Evolutionary conservation across 2,113 vertebrate species (phyloP).

Genomic region (Stegostoma tigrinum): DNA sequence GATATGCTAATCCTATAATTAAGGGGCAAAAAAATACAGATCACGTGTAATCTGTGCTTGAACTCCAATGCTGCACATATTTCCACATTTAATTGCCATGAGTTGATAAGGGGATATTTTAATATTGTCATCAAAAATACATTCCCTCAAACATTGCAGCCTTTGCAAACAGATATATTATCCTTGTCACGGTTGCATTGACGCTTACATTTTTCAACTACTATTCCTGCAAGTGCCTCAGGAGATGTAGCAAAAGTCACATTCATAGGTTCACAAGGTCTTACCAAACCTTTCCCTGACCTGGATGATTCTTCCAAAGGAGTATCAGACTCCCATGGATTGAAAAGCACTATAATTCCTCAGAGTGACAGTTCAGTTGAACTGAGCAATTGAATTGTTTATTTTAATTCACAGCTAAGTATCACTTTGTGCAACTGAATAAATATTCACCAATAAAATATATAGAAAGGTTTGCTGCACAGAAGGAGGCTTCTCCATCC

Average conservation of each 20-base stretch:
- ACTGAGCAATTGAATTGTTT: not conserved
- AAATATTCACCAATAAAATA: not conserved
- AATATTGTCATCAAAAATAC: not conserved
- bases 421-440: not conserved
- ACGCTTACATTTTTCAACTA: not conserved
- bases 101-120: not conserved
- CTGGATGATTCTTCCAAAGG: not conserved
- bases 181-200: not conserved
- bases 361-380: not conserved
- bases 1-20: not conserved
- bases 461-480: not conserved
- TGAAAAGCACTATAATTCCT: not conserved
- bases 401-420: not conserved
- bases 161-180: not conserved
- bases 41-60: not conserved
- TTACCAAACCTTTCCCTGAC: not conserved
- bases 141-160: not conserved
- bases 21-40: not conserved
- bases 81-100: not conserved
- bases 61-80: not conserved
- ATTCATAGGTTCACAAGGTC: not conserved
- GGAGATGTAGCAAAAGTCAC: constrained; percentile 9
- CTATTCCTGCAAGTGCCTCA: not conserved
- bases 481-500: too few species aligned
- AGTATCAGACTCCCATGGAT: not conserved